Base-by-base conservation (phyloP, 2,113 vertebrate genomes). In the Spheniscus mendiculus region DNA sequence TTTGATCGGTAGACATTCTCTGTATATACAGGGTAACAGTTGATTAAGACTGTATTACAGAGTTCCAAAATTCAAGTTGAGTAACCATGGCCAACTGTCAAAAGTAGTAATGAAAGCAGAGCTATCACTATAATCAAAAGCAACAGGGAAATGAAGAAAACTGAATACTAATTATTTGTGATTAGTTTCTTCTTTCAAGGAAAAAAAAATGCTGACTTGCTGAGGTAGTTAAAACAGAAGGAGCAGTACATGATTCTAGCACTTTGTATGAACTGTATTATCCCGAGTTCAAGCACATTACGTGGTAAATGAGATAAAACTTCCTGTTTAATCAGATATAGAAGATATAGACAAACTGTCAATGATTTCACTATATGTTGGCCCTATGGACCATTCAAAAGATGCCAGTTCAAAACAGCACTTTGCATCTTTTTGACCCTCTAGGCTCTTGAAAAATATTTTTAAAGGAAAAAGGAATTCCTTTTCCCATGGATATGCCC, bases 61-160 rank as follows among this genome's bases (percentile, higher is more conserved):
- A 79, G 66, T 36, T 95, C 69, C 80, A 67, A 97, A 92, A 97
- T 83, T 65, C 90, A 30, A 40, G 38, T 22, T 93, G 76, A 93
- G 40, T 14, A 90, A 73, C 71, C 88, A 50, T 38, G 45, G 70
- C 42, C 87, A 91, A 45, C 52, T 94, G 79, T 44, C 73, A 93
- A 84, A 79, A 80, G 70, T 36, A 82, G 81, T 86, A 87, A 96
- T 87, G 91, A 96, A 95, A 96, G 65, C 32, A 82, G 82, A 86
- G 87, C 40, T 83, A 97, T 89, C 90, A 90, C 82, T 95, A 63
- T 49, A 58, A 92, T 91, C 79, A 89, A 88, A 94, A 94, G 78
- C 66, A 95, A 65, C 42, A 83, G 49, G 38, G 42, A 77, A 77
- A 74, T 34, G 27, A 93, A 95, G 89, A 94, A 95, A 73, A 71